Evolutionary conservation across 2,797 vertebrate genomes (phyloP).

Genomic region (Diglossa cyanea): DNA sequence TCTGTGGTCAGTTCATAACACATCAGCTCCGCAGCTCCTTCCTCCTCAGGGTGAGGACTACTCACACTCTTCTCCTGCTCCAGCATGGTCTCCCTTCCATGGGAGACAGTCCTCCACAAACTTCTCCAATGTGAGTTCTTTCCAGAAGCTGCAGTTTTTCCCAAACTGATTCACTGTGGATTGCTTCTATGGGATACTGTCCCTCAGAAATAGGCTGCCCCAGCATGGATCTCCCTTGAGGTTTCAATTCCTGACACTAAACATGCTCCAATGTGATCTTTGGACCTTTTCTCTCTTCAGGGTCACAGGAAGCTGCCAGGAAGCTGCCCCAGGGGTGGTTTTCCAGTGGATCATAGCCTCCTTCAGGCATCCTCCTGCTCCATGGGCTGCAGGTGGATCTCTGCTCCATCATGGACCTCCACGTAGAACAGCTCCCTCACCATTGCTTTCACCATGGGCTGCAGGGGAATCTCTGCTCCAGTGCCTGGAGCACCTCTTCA

Average conservation of each 20-base stretch:
- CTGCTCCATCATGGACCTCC: not conserved
- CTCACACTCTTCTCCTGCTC: not conserved
- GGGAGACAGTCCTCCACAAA: not conserved
- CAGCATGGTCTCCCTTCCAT: not conserved
- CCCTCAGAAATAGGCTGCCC: not conserved
- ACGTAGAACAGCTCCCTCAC: not conserved
- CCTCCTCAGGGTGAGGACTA: not conserved
- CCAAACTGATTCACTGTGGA: no score
- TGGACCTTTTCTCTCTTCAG: not conserved
- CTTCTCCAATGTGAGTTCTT: not conserved
- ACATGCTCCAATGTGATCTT: accelerated
- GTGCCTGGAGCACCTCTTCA: not conserved
- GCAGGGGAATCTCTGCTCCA: not conserved
- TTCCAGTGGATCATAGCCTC: not conserved
- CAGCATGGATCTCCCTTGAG: not conserved
- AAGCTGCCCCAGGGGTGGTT: not conserved
- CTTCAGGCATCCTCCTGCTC: not conserved
- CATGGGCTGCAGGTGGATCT: not conserved
- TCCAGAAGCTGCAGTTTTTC: not conserved
- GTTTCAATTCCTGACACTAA: not conserved
- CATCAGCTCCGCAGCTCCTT: not conserved
- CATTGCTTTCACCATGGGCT: not conserved
- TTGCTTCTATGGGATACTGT: accelerated
- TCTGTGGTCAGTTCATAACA: no score
- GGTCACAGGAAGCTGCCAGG: not conserved